Conservation (phyloP, 2,797 vertebrate genomes). For the Arctocebus calabarensis region DNA sequence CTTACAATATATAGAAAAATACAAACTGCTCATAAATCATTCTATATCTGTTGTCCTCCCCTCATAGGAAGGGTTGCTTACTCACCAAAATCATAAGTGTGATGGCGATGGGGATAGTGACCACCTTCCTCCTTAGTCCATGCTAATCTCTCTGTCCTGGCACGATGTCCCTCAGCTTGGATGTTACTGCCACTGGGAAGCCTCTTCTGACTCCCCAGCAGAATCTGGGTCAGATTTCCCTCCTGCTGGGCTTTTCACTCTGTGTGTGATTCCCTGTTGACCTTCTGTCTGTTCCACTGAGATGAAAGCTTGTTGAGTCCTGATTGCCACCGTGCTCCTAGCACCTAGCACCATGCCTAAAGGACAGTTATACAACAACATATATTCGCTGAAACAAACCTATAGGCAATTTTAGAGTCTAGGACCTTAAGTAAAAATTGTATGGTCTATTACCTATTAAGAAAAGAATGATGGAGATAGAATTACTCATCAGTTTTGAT, state of each 20-base stretch:
- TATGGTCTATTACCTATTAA: not conserved
- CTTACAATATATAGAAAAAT: not conserved
- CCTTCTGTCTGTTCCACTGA: not conserved
- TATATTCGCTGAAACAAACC: not conserved
- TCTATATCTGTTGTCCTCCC: not conserved
- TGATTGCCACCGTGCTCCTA: not conserved
- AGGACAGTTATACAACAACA: not conserved
- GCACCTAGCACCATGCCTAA: too few species aligned
- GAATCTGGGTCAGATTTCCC: not conserved
- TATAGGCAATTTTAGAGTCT: not conserved
- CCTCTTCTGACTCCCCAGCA: not conserved
- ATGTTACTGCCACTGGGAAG: not conserved
- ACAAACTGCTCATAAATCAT: not conserved
- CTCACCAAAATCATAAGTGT: not conserved
- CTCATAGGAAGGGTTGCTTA: not conserved
- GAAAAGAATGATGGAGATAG: not conserved
- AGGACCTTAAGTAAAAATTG: not conserved
- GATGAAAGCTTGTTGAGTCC: not conserved
- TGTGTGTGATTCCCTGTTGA: not conserved
- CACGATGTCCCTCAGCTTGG: not conserved
- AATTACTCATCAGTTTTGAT: not conserved
- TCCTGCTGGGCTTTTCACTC: not conserved
- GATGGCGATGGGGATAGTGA: rapidly evolving
- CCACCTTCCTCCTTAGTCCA: not conserved
- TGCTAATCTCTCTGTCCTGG: not conserved